Evolutionary conservation across 2,113 vertebrate genomes (phyloP), one percentile per base, ranked within the genome.

Genomic region (Cyanistes caeruleus): DNA sequence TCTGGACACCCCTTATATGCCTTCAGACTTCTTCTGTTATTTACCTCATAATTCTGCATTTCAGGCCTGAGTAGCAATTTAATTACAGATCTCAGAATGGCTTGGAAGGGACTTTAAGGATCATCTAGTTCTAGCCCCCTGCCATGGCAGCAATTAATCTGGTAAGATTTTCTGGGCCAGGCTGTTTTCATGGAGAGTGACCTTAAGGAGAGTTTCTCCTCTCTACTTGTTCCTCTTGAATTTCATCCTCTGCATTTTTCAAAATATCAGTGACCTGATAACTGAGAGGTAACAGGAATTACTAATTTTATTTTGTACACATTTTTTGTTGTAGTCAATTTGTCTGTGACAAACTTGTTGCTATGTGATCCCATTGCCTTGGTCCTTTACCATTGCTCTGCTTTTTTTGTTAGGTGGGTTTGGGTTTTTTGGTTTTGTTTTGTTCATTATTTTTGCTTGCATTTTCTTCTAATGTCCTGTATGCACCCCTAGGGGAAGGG

Each of bases 361-460:
- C 8, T n/a, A 2, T 24, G 4, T 19, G 21, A 35, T 51, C 15
- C 23, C 5, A 2, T 62, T 43, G 9, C 24, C 46, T 58, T 63
- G 7, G 4, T 89, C 9, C 5, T 79, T 64, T 60, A 52, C 37
- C 4, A 7, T n/a, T 16, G 55, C 13, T 68, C 3, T 33, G 5
- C 2, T 13, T 51, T 9, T 22, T 31, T 59, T 6, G n/a, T 48
- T 58, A 6, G 4, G 16, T 35, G 11, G 10, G 3, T 19, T 43
- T 14, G 2, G 2, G 2, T 2, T n/a, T 27, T 33, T 44, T 20
- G 3, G 12, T 3, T 49, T 31, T 15, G 2, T 11, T n/a, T 10
- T 9, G 10, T 24, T 31, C 4, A 0, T 11, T 52, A 1, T 44
- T 53, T 48, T 55, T 19, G 44, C 37, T 46, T 52, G 12, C 6